Evolutionary conservation across 2,888 invertebrate genomes (phyloP), one percentile per base, ranked within the genome.

Genomic region (Archips crataeganus): DNA sequence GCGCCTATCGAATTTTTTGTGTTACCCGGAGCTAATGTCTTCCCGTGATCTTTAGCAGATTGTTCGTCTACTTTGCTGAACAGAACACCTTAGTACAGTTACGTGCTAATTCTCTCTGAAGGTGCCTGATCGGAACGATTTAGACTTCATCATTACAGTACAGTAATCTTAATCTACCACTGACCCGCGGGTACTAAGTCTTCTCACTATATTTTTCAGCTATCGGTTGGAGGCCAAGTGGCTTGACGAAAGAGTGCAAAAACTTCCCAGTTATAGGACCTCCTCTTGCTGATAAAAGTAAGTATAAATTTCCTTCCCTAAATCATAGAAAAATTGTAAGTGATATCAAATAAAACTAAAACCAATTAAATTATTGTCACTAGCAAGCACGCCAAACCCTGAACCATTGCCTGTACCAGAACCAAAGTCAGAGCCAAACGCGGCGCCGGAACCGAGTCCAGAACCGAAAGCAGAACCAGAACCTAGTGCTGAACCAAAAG

Each of bases 181-280:
- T 39, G 0, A 6, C 39, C 5, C 6, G 39, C 39, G 39, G 45
- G 45, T 11, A 11, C 45, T 45, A 11, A 45, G 15, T 15, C n/a
- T 51, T 51, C 39, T 51, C 6, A 39, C 4, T 34, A 0, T 60
- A 5, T n/a, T 62, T 63, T 94, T 81, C 89, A 88, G 98, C 97
- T 8, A 80, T 99, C 6, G 99, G 99, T n/a, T 99, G 99, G 99
- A 95, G 99, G 71, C 98, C 99, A 0, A 95, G 94, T 57, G 95
- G 95, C 10, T 83, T 98, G 71, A 97, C 97, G 0, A 96, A 97
- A 32, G 95, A 95, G 69, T 98, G 98, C 85, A 97, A 97, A 82
- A 97, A 97, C 81, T 98, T 98, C 87, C 98, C 98, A 0, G 94
- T 96, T 0, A 64, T 95, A 1, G 93, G 93, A 49, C 88, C 91